Base-by-base conservation (phyloP, 2,797 vertebrate genomes). In the Rousettus madagascariensis region DNA sequence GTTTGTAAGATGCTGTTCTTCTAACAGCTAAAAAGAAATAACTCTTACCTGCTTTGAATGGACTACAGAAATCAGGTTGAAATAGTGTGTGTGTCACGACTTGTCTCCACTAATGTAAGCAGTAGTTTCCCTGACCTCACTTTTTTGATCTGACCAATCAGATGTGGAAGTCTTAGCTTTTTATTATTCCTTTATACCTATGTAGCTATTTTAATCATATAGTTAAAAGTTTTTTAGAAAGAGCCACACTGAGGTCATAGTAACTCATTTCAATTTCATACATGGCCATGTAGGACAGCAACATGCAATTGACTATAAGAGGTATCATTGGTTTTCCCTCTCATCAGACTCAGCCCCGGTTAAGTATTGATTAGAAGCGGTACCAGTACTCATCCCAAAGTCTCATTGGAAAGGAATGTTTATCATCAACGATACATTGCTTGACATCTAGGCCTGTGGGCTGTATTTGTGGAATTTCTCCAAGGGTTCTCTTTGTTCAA, bases 401-500 rank as follows among this genome's bases (percentile, higher is more conserved):
- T 86, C 63, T 95, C 79, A 59, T 15, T 93, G 78, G 71, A 87
- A 90, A 92, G 43, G 61, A 63, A 92, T 94, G 78, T 90, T 97
- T 92, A 59, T 85, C 78, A 80, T 71, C 53, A 69, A 80, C 72
- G 90, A 65, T 75, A 61, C 7, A 6, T 74, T 69, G 30, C 30
- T 77, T 97, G 91, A 79, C 94, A 55, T 53, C 83, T 0, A 96
- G 92, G 96, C 95, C 83, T 89, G 85, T 91, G 33, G 36, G 63
- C 94, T 90, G 36, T 38, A 63, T 91, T 90, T 96, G 90, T 49
- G 38, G 41, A 91, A 61, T 90, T 96, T 63, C 57, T 43, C 61
- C 71, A 59, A 78, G 83, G 57, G 57, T 24, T 97, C 94, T 90
- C 77, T 97, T 95, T 68, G 71, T 61, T 97, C 92, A 97, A 96